Conservation (phyloP, 2,888 invertebrate genomes). For the Doris montereyensis region DNA sequence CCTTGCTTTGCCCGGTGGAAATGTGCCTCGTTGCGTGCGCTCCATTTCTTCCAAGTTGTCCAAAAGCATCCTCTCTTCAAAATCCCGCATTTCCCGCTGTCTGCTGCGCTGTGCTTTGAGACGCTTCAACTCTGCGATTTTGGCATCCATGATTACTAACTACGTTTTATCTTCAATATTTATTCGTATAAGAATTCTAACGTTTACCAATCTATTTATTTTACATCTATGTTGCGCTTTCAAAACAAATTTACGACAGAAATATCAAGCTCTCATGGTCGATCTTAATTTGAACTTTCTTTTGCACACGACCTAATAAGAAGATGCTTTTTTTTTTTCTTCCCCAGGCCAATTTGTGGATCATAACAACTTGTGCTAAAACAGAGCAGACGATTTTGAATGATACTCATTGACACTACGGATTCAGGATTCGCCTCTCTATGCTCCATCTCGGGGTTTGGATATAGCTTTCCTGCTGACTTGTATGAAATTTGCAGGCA, state of each 20-base stretch:
- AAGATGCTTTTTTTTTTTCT: background rate
- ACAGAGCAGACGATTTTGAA: too few relatives aligned
- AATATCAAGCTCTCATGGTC: too few relatives aligned
- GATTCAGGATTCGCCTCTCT: too few relatives aligned
- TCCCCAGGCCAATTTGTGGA: too few relatives aligned
- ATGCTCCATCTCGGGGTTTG: too few relatives aligned
- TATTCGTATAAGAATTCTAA: too few relatives aligned
- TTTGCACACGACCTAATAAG: background rate
- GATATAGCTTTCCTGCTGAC: too few relatives aligned
- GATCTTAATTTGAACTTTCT: too few relatives aligned
- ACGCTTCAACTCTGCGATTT: constrained; percentile 47
- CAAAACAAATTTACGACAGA: background rate
- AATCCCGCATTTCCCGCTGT: constrained; percentile 57
- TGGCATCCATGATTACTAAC: constrained; percentile 47
- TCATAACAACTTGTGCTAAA: too few relatives aligned
- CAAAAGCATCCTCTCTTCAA: constrained; percentile 61
- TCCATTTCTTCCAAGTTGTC: constrained; percentile 55
- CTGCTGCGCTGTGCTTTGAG: constrained; percentile 54
- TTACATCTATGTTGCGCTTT: background rate
- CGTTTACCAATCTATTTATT: too few relatives aligned
- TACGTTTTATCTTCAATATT: background rate
- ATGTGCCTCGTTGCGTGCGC: constrained; percentile 32
- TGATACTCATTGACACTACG: too few relatives aligned
- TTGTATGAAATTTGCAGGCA: too few relatives aligned
- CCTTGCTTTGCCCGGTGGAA: background rate